Base-by-base conservation (phyloP, 53 echinoderm and acorn worm genomes). In the Luidia sarsii region DNA sequence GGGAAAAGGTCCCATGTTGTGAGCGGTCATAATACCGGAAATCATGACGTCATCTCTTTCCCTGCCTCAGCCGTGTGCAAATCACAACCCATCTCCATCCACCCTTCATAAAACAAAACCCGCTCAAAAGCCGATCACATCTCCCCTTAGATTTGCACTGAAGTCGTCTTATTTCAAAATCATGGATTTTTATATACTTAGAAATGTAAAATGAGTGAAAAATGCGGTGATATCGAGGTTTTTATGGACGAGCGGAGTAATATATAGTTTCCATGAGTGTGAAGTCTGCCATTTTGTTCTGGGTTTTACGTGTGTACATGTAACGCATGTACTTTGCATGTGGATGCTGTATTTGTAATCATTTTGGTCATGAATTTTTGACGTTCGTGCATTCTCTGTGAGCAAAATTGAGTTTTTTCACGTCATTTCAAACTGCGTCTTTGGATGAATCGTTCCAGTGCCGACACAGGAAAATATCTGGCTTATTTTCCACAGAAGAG, bases 221-320 rank as follows among this genome's bases (percentile, higher is more conserved):
- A 45, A 3, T 36, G 27, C 1, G 34, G 21, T 55, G 0, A n/a
- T 61, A 30, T 61, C 19, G 25, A 30, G 29, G 31, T 41, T 8
- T 61, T 46, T 19, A 32, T 60, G 18, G 33, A n/a, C 3, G n/a
- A 33, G 77, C 77, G 77, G 60, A 77, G 19, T 46, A 60, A 60
- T 77, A 77, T 77, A 27, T 23, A 21, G 43, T 41, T n/a, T 38
- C 21, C 7, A 2, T 10, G n/a, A 19, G 29, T 41, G 41, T 61
- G 33, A 60, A 61, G 77, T 60, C 77, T 77, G 77, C 77, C 77
- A 77, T 77, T 41, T 77, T 77, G 77, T 60, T 46, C 77, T 32
- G 39, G 59, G 60, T 77, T 45, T 34, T 43, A 15, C 20, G 45
- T 11, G 67, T 28, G 43, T 15, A 46, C 64, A 9, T 4, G 59